Percentiles rank a stretch among this genome's conserved stretches.
Evolutionary conservation across 2,113 vertebrate genomes (phyloP).

Genomic region (Hippocampus comes): DNA sequence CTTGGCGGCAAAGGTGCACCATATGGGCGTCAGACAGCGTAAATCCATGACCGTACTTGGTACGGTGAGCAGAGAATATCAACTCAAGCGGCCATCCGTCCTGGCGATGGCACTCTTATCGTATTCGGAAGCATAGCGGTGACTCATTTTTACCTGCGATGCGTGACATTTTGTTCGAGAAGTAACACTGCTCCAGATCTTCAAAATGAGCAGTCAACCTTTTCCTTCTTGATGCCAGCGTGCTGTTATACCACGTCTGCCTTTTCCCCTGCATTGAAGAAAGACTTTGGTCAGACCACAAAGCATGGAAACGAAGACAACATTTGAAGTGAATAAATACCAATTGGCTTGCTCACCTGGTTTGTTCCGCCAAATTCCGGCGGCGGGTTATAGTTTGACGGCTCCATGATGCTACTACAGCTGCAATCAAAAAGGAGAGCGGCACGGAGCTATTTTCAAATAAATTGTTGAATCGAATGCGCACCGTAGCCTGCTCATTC

Average conservation of each 20-base stretch:
- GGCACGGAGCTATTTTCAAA: background rate
- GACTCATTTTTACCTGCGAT: constrained; percentile 79
- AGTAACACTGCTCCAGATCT: constrained; percentile 97
- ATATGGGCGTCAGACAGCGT: background rate
- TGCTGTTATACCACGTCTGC: constrained; percentile 96
- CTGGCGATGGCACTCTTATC: too few species aligned
- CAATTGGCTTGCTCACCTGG: constrained; percentile 74
- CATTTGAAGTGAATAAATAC: background rate
- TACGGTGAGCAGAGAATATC: too few species aligned
- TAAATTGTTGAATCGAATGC: background rate
- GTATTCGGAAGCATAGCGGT: background rate
- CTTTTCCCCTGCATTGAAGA: constrained; percentile 81
- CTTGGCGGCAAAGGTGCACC: too few species aligned
- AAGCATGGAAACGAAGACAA: background rate
- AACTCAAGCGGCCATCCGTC: too few species aligned
- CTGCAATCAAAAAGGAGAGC: constrained; percentile 14
- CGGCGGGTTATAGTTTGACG: constrained; percentile 88
- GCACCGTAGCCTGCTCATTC: background rate
- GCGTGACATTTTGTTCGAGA: constrained; percentile 95
- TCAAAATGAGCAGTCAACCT: constrained; percentile 96
- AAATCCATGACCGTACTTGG: background rate
- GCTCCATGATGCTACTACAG: constrained; percentile 91
- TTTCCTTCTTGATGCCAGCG: constrained; percentile 89
- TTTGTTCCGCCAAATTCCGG: constrained; percentile 89
- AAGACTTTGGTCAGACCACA: background rate